Evolutionary conservation across 2,888 invertebrate species (phyloP).

Genomic region (Silvanus unidentatus): DNA sequence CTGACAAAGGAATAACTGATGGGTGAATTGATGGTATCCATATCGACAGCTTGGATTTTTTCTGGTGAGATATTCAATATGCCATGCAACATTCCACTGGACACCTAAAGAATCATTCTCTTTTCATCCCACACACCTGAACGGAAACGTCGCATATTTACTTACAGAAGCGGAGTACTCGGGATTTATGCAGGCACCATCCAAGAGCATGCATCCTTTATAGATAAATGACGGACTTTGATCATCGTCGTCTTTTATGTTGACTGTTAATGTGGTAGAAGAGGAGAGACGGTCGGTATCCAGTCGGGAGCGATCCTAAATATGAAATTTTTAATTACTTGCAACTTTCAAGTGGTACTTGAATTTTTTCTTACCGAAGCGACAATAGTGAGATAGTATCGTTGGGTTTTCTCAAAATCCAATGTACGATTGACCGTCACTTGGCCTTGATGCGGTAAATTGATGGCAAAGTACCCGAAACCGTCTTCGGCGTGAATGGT

Average conservation of each 20-base stretch:
- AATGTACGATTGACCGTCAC: slow-evolving; percentile 79
- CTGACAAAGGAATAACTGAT: slow-evolving; percentile 77
- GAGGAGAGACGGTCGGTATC: slow-evolving; percentile 70
- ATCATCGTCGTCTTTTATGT: slow-evolving; percentile 84
- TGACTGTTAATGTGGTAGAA: slow-evolving; percentile 78
- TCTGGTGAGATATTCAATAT: slow-evolving; percentile 78
- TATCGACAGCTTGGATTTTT: slow-evolving; percentile 84
- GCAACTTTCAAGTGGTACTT: too few species aligned
- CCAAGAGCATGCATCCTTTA: slow-evolving; percentile 74
- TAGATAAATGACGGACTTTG: slow-evolving; percentile 88
- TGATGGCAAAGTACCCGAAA: slow-evolving; percentile 76
- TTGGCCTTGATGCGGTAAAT: slow-evolving; percentile 82
- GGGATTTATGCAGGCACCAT: slow-evolving; percentile 81
- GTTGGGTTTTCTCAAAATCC: slow-evolving; percentile 82
- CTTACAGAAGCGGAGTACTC: slow-evolving; percentile 79
- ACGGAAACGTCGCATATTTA: neutral
- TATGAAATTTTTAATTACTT: too few species aligned
- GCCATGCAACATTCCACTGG: slow-evolving; percentile 76
- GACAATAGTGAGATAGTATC: slow-evolving; percentile 81
- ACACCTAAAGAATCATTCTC: slow-evolving; percentile 52
- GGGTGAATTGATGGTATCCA: slow-evolving; percentile 79
- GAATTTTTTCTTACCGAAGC: slow-evolving; percentile 77
- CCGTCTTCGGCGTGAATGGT: slow-evolving; percentile 68
- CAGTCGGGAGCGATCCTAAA: slow-evolving; percentile 79
- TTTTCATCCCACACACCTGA: neutral